These are phyloP conservation scores for Elgonia sp. DNA, from an alignment of 2,888 invertebrate genomes.

Conservation along the genomic window DNA sequence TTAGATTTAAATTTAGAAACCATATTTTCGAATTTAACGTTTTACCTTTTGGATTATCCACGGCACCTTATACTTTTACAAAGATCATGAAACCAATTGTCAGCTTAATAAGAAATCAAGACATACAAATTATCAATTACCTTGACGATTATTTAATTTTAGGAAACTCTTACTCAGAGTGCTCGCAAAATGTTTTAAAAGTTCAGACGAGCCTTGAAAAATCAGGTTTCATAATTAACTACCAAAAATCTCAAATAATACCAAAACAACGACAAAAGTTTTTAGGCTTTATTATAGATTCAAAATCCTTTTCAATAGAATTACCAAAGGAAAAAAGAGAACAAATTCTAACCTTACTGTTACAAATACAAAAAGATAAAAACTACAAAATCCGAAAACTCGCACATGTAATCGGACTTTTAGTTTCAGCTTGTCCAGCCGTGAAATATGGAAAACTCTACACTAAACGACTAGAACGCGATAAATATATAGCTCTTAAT, in stretches of 20 bases:
- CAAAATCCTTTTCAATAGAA: conserved; percentile 16
- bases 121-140: conserved; percentile 63
- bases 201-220: conserved; percentile 1
- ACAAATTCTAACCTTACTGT: conserved; percentile 33
- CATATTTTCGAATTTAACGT: conserved; percentile 72
- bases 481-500: conserved; percentile 29
- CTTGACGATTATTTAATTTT: conserved; percentile 67
- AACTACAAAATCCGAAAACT: conserved; percentile 50
- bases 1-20: conserved; percentile 71
- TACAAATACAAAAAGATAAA: background rate
- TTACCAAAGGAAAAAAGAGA: conserved; percentile 48
- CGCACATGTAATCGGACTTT: conserved; percentile 54
- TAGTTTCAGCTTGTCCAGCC: conserved; percentile 55
- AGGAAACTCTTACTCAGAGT: conserved; percentile 10
- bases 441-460: conserved; percentile 45
- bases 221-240: conserved; percentile 60
- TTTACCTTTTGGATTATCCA: conserved; percentile 73
- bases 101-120: conserved; percentile 46
- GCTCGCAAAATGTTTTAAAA: conserved; percentile 49
- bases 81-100: conserved; percentile 69
- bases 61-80: conserved; percentile 67
- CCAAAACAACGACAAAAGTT: conserved; percentile 89
- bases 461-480: conserved; percentile 28
- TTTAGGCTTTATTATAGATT: conserved; percentile 55
- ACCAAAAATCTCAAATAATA: conserved; percentile 79